Evolutionary conservation across 2,797 vertebrate species (phyloP).

Genomic region (Chaetophractus vellerosus): DNA sequence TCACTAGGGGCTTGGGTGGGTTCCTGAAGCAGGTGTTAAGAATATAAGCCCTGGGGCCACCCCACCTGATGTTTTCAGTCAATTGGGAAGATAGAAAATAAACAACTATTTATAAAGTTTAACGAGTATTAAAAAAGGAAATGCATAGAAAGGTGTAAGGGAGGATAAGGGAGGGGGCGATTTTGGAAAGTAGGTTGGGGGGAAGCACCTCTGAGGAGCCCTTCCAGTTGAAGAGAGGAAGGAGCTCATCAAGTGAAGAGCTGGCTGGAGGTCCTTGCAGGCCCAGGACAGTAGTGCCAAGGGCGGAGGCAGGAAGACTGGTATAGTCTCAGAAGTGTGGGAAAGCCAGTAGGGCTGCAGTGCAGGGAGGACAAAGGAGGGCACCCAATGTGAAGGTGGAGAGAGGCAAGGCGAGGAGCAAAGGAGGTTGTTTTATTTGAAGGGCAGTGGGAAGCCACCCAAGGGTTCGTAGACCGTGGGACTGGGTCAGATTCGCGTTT

Average conservation of each 20-base stretch:
- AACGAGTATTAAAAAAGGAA: background rate
- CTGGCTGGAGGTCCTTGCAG: background rate
- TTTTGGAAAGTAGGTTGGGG: background rate
- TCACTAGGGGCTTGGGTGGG: background rate
- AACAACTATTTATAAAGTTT: background rate
- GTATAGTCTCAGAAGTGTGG: rapidly evolving
- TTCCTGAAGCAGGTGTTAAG: background rate
- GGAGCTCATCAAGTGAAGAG: background rate
- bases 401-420: background rate
- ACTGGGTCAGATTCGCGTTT: background rate
- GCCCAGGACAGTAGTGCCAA: background rate
- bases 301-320: rapidly evolving
- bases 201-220: background rate
- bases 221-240: background rate
- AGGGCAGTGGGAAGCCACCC: background rate
- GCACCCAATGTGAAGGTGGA: background rate
- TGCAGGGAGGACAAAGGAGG: background rate
- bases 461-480: background rate
- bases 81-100: background rate
- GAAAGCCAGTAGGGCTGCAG: background rate
- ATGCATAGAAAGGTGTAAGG: background rate
- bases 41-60: background rate
- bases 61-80: background rate
- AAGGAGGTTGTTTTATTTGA: background rate
- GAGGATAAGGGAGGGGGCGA: background rate